phyloP scores from a whole-genome alignment of 2,888 invertebrate species.

The Trachelus tabidus region DNA sequence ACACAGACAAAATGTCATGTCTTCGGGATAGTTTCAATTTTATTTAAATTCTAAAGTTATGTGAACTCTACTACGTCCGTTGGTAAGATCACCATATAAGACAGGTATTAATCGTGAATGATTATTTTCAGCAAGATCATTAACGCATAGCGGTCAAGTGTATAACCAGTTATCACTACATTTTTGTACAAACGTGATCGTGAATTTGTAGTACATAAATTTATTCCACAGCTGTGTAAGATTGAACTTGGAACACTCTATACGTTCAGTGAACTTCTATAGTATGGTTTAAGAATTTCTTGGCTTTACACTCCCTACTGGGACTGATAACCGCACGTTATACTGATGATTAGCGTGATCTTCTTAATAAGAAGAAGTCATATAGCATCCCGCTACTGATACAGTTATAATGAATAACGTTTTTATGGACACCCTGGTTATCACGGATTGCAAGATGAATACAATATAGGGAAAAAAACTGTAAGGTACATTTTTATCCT shows the following conservation, averaged over 20 bases:
- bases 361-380: constrained; percentile 61
- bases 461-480: neutral
- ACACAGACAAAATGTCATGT: neutral
- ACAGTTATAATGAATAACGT: constrained; percentile 59
- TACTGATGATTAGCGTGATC: constrained; percentile 56
- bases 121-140: neutral
- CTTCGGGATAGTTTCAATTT: neutral
- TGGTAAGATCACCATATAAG: neutral
- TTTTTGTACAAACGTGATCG: neutral
- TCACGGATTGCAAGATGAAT: neutral
- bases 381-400: constrained; percentile 62
- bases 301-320: neutral
- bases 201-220: neutral
- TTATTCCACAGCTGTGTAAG: neutral
- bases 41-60: neutral
- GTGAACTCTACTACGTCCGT: neutral
- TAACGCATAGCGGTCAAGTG: neutral
- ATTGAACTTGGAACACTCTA: neutral
- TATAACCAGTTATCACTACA: neutral
- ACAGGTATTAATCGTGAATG: neutral
- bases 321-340: constrained; percentile 24
- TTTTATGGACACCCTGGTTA: constrained; percentile 26
- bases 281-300: neutral
- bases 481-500: neutral
- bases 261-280: neutral